Percentiles rank a stretch among this genome's conserved stretches.
Evolutionary conservation across 2,113 vertebrate species (phyloP).

Genomic region (Scopus umbretta): DNA sequence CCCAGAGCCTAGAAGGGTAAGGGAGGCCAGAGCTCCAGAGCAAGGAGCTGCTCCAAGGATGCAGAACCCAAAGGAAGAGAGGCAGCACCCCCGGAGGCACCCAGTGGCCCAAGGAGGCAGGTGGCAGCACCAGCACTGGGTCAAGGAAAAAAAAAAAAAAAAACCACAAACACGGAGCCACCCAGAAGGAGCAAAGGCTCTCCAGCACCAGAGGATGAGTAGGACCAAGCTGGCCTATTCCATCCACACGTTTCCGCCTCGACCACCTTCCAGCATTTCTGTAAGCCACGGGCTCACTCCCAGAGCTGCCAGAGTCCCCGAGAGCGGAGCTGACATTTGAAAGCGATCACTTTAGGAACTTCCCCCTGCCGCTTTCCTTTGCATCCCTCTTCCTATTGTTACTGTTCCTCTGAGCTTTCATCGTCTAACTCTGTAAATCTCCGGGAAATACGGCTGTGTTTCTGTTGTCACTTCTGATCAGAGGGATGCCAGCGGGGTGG

Average conservation of each 20-base stretch:
- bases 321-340: slow-evolving; percentile 70
- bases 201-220: not conserved
- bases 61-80: not conserved
- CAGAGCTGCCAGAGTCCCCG: slow-evolving; percentile 19
- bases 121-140: not conserved
- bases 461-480: slow-evolving; percentile 84
- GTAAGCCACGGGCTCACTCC: slow-evolving; percentile 29
- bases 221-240: not conserved
- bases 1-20: not conserved
- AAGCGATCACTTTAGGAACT: slow-evolving; percentile 68
- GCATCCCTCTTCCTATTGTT: slow-evolving; percentile 60
- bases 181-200: not conserved
- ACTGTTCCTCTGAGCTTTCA: slow-evolving; percentile 67
- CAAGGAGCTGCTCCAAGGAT: not conserved
- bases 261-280: slow-evolving; percentile 12
- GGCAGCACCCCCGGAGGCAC: not conserved
- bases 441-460: slow-evolving; percentile 76
- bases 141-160: too few species aligned
- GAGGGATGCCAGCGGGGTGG: slow-evolving; percentile 53
- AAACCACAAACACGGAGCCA: not conserved
- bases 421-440: slow-evolving; percentile 71
- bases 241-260: not conserved
- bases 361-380: not conserved
- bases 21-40: not conserved
- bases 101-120: not conserved